A percentile compares a stretch with the other conserved stretches of the same genome.
phyloP scores from a whole-genome alignment of 2,797 vertebrate genomes.

The Molossus molossus region DNA sequence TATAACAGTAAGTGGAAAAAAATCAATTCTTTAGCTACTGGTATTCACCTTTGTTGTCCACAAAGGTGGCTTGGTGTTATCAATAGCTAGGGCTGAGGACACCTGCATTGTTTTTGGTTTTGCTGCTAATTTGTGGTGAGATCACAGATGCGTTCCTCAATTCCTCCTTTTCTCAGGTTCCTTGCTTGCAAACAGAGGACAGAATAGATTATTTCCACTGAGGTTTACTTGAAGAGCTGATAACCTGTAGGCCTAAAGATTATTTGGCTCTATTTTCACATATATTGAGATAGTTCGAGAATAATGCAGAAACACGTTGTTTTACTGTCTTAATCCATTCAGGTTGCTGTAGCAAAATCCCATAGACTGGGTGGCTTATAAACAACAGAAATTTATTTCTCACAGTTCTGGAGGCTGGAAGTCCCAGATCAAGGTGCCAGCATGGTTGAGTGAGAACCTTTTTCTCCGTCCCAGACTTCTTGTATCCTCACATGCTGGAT shows the following conservation, averaged over 20 bases:
- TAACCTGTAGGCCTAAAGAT: not conserved
- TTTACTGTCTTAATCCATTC: not conserved
- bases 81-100: not conserved
- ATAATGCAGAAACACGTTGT: not conserved
- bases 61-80: not conserved
- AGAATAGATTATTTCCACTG: not conserved
- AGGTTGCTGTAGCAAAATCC: not conserved
- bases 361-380: not conserved
- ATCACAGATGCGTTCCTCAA: not conserved
- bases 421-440: not conserved
- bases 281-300: not conserved
- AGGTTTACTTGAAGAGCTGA: not conserved
- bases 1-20: not conserved
- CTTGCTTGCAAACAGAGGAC: not conserved
- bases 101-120: not conserved
- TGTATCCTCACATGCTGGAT: not conserved
- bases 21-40: not conserved
- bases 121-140: not conserved
- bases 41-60: not conserved
- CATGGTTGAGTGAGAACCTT: not conserved
- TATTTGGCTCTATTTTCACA: not conserved
- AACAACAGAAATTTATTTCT: not conserved
- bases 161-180: conserved; percentile 5
- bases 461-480: not conserved
- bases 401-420: not conserved